These are phyloP conservation scores for Chaitophorus viminalis DNA, from an alignment of 2,888 invertebrate species.

Conservation along the genomic window DNA sequence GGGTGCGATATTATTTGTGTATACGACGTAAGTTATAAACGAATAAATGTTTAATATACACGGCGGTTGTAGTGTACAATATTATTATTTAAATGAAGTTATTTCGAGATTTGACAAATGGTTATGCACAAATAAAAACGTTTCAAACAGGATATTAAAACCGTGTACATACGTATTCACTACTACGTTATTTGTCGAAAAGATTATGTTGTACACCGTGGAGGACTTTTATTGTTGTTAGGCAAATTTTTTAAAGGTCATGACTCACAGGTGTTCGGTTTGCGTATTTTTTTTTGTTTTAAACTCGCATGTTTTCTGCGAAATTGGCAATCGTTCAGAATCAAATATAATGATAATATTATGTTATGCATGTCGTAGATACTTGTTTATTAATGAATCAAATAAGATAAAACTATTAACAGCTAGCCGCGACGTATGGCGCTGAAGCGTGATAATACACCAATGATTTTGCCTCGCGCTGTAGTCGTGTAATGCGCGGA, in stretches of 20 bases:
- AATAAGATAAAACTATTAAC: neutral
- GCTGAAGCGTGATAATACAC: too few species aligned
- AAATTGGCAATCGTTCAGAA: slow-evolving; percentile 17
- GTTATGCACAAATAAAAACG: neutral
- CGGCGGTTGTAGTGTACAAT: too few species aligned
- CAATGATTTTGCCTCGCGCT: too few species aligned
- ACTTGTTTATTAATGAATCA: neutral
- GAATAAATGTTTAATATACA: too few species aligned
- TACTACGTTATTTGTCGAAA: slow-evolving; percentile 27
- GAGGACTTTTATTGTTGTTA: neutral
- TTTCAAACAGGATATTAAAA: slow-evolving; percentile 29
- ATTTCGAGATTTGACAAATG: slow-evolving; percentile 23
- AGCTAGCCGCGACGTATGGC: too few species aligned
- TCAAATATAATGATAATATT: too few species aligned
- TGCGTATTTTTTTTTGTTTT: neutral
- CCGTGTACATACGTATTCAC: neutral
- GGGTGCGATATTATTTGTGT: neutral
- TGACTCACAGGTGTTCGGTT: neutral
- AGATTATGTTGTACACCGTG: neutral
- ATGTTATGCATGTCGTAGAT: neutral
- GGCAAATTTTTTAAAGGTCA: slow-evolving; percentile 1
- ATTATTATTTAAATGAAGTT: neutral
- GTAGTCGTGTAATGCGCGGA: too few species aligned
- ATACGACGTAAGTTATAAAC: neutral
- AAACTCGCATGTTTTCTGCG: neutral